Conservation (phyloP, 2,113 vertebrate genomes). For the Caranx ignobilis region DNA sequence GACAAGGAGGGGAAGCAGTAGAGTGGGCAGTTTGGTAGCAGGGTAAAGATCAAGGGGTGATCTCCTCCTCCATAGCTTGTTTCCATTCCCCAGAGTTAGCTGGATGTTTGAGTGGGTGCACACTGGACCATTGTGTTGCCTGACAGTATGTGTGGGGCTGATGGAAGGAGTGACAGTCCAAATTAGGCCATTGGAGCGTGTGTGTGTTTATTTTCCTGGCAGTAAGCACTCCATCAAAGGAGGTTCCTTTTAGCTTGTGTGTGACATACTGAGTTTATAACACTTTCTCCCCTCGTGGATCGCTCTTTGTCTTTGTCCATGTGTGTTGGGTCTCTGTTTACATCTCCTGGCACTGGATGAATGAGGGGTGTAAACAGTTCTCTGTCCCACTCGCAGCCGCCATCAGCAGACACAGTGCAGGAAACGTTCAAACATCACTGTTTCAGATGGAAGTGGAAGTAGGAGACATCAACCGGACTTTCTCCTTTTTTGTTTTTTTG, state of each 20-base stretch:
- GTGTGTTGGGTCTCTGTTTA: constrained; percentile 40
- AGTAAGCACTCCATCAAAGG: constrained; percentile 10
- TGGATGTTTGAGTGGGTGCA: constrained; percentile 53
- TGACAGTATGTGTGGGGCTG: constrained; percentile 18
- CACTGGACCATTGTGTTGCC: constrained; percentile 57
- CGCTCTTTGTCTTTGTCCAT: background rate
- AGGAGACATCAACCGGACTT: no score
- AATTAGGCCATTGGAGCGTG: constrained; percentile 41
- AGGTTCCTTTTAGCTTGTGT: constrained; percentile 1
- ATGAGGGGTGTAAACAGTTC: constrained; percentile 6
- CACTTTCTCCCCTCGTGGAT: constrained; percentile 6
- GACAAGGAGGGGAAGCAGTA: background rate
- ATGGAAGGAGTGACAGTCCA: constrained; percentile 29
- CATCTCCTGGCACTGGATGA: constrained; percentile 3
- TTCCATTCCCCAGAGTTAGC: constrained; percentile 16
- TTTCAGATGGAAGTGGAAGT: constrained; percentile 21
- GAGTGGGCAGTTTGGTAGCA: constrained; percentile 25
- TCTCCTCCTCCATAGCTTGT: constrained; percentile 11
- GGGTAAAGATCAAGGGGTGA: constrained; percentile 28
- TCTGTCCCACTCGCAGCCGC: constrained; percentile 12
- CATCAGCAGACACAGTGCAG: background rate
- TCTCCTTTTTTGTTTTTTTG: no score
- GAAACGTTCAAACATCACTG: constrained; percentile 11
- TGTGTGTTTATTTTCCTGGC: constrained; percentile 39
- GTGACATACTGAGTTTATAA: constrained; percentile 21